Evolutionary conservation across 1,140 invertebrate genomes (phyloP).

Genomic region (Neodiprion fabricii): DNA sequence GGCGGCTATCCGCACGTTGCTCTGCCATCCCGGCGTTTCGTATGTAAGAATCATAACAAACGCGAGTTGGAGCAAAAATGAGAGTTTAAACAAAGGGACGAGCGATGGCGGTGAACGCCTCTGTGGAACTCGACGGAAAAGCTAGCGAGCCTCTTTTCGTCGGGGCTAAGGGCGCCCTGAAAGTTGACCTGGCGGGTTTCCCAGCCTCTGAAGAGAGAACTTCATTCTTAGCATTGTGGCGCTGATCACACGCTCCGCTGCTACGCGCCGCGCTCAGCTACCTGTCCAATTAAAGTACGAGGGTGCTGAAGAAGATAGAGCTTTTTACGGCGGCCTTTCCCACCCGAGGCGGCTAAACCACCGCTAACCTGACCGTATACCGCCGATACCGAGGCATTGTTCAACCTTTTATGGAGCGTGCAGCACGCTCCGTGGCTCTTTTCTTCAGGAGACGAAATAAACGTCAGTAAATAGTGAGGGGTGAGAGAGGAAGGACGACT

Average conservation of each 20-base stretch:
- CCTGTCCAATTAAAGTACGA: conserved; percentile 4
- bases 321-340: not conserved
- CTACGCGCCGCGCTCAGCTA: not conserved
- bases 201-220: no score
- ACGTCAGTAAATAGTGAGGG: not conserved
- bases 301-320: not conserved
- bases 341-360: not conserved
- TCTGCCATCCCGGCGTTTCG: no score
- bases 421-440: not conserved
- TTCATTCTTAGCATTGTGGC: not conserved
- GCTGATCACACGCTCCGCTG: conserved; percentile 4
- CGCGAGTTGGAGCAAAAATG: no score
- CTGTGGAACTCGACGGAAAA: not conserved
- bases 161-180: not conserved
- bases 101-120: no score
- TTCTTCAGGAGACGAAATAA: not conserved
- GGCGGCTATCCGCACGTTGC: no score
- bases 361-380: not conserved
- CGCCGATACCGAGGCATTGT: not conserved
- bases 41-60: no score
- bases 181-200: not conserved
- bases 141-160: not conserved
- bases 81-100: no score
- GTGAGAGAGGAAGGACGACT: not conserved
- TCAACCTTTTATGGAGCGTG: not conserved